Percentiles rank a stretch among this genome's conserved stretches.
phyloP scores from a whole-genome alignment of 2,888 invertebrate genomes.

The Gibbula magus region DNA sequence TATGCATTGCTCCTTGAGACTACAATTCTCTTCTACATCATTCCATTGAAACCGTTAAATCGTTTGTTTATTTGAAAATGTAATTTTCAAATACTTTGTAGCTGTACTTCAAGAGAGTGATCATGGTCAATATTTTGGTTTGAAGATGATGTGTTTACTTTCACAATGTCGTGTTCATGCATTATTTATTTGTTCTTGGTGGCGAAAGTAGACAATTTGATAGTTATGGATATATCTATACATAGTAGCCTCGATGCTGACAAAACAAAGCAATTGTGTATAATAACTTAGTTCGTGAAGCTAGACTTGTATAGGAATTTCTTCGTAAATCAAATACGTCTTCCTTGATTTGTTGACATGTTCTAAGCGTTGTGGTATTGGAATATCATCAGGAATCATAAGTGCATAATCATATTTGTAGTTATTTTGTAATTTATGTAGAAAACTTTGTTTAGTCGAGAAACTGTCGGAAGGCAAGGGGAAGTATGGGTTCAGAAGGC shows the following conservation, averaged over 20 bases:
- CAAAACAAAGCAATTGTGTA: not conserved
- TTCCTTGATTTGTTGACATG: conserved; percentile 21
- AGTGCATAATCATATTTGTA: conserved; percentile 19
- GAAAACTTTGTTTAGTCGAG: not conserved
- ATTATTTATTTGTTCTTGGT: not conserved
- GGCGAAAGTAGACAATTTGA: conserved; percentile 1
- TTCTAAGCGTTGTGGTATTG: conserved; percentile 24
- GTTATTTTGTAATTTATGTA: conserved; percentile 8
- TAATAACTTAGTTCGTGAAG: not conserved
- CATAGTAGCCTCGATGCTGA: not conserved
- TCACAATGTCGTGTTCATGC: no score
- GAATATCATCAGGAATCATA: conserved; percentile 10
- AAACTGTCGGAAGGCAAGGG: not conserved
- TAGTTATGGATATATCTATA: not conserved
- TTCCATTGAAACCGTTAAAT: no score
- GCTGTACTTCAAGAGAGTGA: no score
- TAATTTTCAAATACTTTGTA: no score
- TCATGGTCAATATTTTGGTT: no score
- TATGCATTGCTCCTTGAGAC: no score
- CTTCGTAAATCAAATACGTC: conserved; percentile 19
- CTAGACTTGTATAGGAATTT: conserved; percentile 1
- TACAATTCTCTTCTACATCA: no score
- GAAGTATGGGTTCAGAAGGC: not conserved
- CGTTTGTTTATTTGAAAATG: no score
- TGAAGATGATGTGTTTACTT: no score